Percentiles rank a stretch among this genome's conserved stretches.
Evolutionary conservation across 2,113 vertebrate genomes (phyloP).

Genomic region (Odontophorus gujanensis): DNA sequence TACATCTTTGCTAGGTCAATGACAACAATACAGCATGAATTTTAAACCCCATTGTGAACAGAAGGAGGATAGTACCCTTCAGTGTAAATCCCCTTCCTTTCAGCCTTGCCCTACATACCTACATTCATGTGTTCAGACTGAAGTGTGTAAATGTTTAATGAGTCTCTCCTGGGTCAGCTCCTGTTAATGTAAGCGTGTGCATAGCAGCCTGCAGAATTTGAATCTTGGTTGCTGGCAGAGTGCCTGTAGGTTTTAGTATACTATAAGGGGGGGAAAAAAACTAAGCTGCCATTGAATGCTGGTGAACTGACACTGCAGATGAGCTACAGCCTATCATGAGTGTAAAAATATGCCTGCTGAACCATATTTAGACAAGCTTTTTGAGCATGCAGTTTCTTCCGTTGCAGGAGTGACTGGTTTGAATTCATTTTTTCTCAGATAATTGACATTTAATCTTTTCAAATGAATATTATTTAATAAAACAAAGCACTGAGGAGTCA

Average conservation of each 20-base stretch:
- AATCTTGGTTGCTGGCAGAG: background rate
- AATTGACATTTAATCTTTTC: background rate
- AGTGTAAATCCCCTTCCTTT: background rate
- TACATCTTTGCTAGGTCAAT: background rate
- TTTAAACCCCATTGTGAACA: background rate
- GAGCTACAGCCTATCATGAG: background rate
- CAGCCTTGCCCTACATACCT: background rate
- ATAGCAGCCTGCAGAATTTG: background rate
- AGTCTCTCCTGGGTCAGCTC: background rate
- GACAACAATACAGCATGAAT: background rate
- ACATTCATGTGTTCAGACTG: background rate
- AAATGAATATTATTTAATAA: background rate
- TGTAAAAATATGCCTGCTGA: background rate
- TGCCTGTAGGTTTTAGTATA: background rate
- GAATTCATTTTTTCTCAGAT: background rate
- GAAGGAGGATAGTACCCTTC: background rate
- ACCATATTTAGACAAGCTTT: background rate
- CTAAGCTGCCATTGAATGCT: background rate
- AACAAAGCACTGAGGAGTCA: background rate
- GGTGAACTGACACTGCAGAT: background rate
- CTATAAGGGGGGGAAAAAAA: background rate
- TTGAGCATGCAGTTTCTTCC: background rate
- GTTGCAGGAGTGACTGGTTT: background rate
- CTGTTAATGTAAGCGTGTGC: background rate
- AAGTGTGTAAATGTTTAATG: background rate